Evolutionary conservation across 2,888 invertebrate genomes (phyloP).

Genomic region (Dioctria rufipes): DNA sequence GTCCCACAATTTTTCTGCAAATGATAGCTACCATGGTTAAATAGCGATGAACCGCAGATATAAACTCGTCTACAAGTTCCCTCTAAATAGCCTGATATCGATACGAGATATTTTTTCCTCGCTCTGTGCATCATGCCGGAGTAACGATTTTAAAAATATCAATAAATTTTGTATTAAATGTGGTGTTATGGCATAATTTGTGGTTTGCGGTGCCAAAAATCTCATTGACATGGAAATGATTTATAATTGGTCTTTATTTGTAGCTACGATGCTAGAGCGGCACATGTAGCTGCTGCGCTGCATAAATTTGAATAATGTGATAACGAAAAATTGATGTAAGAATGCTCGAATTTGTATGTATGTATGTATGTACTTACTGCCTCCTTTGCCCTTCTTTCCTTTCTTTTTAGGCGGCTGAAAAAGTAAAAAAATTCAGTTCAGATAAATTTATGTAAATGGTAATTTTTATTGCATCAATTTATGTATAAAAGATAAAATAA

Average conservation of each 20-base stretch:
- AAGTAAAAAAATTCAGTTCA: conserved; percentile 47
- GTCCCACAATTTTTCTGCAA: conserved; percentile 24
- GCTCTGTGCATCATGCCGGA: conserved; percentile 20
- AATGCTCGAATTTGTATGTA: conserved; percentile 24
- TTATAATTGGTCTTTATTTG: conserved; percentile 58
- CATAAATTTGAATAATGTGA: conserved; percentile 55
- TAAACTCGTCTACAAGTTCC: conserved; percentile 50
- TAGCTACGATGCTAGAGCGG: background rate
- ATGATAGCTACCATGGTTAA: conserved; percentile 44
- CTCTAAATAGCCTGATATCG: conserved; percentile 23
- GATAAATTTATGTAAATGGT: conserved; percentile 39
- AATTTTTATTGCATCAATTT: conserved; percentile 14
- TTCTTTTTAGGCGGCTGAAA: conserved; percentile 70
- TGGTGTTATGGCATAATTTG: conserved; percentile 57
- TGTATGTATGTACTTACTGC: conserved; percentile 60
- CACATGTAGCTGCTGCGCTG: conserved; percentile 35
- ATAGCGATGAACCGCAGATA: conserved; percentile 46
- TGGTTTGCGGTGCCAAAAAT: conserved; percentile 57
- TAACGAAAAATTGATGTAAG: conserved; percentile 36
- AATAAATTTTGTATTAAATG: conserved; percentile 58
- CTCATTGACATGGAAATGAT: conserved; percentile 59
- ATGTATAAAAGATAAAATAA: conserved; percentile 1
- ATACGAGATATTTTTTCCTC: conserved; percentile 17
- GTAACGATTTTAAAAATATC: conserved; percentile 51
- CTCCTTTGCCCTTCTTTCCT: conserved; percentile 68